Evolutionary conservation across 2,113 vertebrate species (phyloP), one percentile per base, ranked within the genome.

Genomic region (Cyanistes caeruleus): DNA sequence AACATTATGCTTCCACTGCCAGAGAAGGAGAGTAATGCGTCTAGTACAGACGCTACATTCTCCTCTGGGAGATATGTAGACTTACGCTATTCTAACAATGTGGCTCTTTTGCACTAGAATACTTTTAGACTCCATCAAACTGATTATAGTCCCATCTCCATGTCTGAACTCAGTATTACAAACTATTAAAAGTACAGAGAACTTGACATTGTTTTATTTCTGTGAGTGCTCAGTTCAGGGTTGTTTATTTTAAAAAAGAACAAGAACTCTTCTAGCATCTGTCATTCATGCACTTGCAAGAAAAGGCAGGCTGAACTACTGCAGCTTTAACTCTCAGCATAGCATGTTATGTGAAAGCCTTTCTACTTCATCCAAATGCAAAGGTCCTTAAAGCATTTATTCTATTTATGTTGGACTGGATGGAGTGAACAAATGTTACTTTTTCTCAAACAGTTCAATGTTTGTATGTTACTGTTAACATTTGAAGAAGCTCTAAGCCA

Each of bases 401-500:
- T 97, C 86, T 95, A 75, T 97, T 97, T 96, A 62, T 94, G 39
- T 95, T 97, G 93, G 86, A 91, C 77, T 87, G 33, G 60, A 64
- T 83, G 51, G 78, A 76, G 39, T 75, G 48, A 68, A 56, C 33
- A 96, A 96, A 43, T 64, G 83, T 89, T 90, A 81, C 82, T 63
- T 79, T 95, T 94, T 80, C 87, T 94, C 52, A 78, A 96, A 59
- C 43, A 56, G 80, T 84, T 95, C 77, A 78, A 25, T 95, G 77
- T 96, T 97, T 96, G 13, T 82, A 55, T 93, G 89, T 97, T 96
- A 76, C 53, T 84, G 77, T 89, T 87, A 97, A 94, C 74, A 87
- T 95, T 69, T 84, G 73, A 72, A 73, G 72, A 89, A 78, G 52
- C 4, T 7, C 68, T 33, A 23, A 82, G 94, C 86, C 80, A 93